Base-by-base conservation (phyloP, 92 coral and sea anemone species). In the Siderastrea siderea region DNA sequence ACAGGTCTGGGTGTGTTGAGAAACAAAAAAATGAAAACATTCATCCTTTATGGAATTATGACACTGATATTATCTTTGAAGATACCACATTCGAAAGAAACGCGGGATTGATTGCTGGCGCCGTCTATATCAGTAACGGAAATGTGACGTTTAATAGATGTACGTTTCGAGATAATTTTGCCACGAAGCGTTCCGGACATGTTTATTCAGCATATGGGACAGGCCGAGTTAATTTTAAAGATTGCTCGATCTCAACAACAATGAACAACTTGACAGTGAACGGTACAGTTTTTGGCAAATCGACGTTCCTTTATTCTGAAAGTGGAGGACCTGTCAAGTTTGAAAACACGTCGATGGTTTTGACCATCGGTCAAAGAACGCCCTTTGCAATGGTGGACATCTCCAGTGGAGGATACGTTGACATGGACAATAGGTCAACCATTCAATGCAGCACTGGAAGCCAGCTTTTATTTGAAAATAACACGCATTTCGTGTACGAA, bases 11-110 rank as follows among this genome's bases (percentile, higher is more conserved):
- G 38, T 26, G 38, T 26, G 38, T 26, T 26, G 38, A 26, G 38
- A 26, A 26, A 26, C 38, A 26, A 26, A 26, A 26, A 26, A 26
- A 26, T 26, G 38, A 0, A 26, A 52, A 76, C 17, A 76, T 26
- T 43, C 82, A 85, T 66, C 89, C 89, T 1, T 43, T 73, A 4
- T 91, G 94, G 94, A 12, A 38, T 0, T 91, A 91, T 50, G 74
- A 71, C 55, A 65, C 63, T 53, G 43, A 55, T 13, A 84, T 84
- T 49, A 5, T 77, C 10, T 66, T 92, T 78, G 74, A 92, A 69
- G 77, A 68, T 60, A 63, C 80, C 7, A 17, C 14, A 15, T 87
- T 87, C 53, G 81, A 80, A 47, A 74, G 64, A 7, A 87, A 87
- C 10, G 26, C 12, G 4, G 91, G 86, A 1, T n/a, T 74, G 12